Evolutionary conservation across 2,888 invertebrate species (phyloP).

Genomic region (Volucella inanis): DNA sequence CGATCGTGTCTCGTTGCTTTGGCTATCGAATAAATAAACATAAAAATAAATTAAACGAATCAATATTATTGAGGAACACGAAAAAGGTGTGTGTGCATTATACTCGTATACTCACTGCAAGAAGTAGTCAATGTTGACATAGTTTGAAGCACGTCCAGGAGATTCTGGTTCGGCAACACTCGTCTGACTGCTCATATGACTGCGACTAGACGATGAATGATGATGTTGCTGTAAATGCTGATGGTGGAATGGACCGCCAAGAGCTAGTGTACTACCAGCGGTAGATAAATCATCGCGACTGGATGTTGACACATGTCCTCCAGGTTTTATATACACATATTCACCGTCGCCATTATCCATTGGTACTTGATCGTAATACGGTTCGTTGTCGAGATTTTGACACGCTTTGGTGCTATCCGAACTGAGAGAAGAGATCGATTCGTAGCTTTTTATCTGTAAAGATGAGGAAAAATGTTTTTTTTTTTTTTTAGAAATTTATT

Average conservation of each 20-base stretch:
- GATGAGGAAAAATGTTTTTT: slow-evolving; percentile 2
- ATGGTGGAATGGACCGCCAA: slow-evolving; percentile 78
- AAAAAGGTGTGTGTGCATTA: not conserved
- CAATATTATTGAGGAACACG: slow-evolving; percentile 20
- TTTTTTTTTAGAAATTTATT: slow-evolving; percentile 8
- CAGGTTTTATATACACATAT: slow-evolving; percentile 90
- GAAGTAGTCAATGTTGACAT: slow-evolving; percentile 96
- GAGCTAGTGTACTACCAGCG: slow-evolving; percentile 85
- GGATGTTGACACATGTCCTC: slow-evolving; percentile 86
- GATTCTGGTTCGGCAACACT: slow-evolving; percentile 88
- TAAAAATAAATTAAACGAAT: slow-evolving; percentile 13
- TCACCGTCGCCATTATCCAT: slow-evolving; percentile 88
- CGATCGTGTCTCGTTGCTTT: slow-evolving; percentile 83
- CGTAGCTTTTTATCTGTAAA: slow-evolving; percentile 86
- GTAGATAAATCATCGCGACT: slow-evolving; percentile 87
- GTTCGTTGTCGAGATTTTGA: slow-evolving; percentile 86
- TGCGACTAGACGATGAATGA: slow-evolving; percentile 74
- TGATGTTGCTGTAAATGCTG: slow-evolving; percentile 73
- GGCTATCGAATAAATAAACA: slow-evolving; percentile 76
- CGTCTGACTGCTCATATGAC: slow-evolving; percentile 82
- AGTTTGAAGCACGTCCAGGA: slow-evolving; percentile 91
- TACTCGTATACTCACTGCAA: slow-evolving; percentile 87
- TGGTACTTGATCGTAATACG: slow-evolving; percentile 89
- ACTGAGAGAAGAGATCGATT: slow-evolving; percentile 86
- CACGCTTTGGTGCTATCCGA: slow-evolving; percentile 85